Evolutionary conservation across 2,888 invertebrate species (phyloP), one percentile per base, ranked within the genome.

Genomic region (Lamellibrachia satsuma): DNA sequence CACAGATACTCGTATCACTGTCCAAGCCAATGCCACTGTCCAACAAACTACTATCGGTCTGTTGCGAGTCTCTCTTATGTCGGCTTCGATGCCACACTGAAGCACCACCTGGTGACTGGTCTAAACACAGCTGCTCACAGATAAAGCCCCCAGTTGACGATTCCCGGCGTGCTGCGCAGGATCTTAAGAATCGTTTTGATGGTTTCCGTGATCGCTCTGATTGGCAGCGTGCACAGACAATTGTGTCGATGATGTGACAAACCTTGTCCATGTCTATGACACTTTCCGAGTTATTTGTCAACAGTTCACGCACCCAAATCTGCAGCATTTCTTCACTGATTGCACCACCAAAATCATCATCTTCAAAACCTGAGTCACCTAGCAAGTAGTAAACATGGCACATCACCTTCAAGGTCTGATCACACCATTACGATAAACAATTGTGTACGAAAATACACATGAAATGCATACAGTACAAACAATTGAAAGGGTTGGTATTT

Each of bases 261-360:
- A 75, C 75, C 75, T 75, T 75, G 22, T 75, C 75, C 75, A 75
- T 75, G 75, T 75, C 75, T 75, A 75, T 39, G n/a, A 93, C 93
- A 91, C 93, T 93, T 90, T 93, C 75, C 75, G 90, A 91, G 91
- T 93, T 92, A 92, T 92, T 91, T 91, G 94, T 94, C 93, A 93
- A 93, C 90, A 92, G 93, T 91, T 93, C 94, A 90, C 93, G 93
- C 75, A 94, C 94, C 52, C 94, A 93, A 60, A 93, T 92, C 90
- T 93, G 93, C 9, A 94, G 93, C 90, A 93, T 94, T 39, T 93
- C 93, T 90, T 94, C 94, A 91, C 93, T 90, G 22, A 94, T 90
- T 90, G 93, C 94, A 22, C 93, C 94, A 92, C 94, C 94, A 57
- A 93, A 91, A 93, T 93, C 92, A 57, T 93, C 93, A 91, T 93